phyloP scores from a whole-genome alignment of 2,888 invertebrate species.

The Drosophila austrosaltans region DNA sequence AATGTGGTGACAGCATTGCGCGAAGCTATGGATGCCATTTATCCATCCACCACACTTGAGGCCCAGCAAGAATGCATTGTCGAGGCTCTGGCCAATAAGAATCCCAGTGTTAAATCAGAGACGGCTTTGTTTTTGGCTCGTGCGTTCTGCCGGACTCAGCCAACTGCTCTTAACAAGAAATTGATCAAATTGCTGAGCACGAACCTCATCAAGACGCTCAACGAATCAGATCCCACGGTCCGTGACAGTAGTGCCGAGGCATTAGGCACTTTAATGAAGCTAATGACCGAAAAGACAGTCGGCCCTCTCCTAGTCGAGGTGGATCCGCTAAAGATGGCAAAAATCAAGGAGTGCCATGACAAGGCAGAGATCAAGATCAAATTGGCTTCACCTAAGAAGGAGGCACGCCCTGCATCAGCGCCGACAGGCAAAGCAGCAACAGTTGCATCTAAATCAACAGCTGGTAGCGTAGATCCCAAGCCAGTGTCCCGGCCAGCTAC shows the following conservation, averaged over 20 bases:
- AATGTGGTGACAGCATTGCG: slow-evolving; percentile 93
- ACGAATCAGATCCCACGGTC: slow-evolving; percentile 91
- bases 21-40: slow-evolving; percentile 96
- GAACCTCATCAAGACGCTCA: slow-evolving; percentile 88
- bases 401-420: slow-evolving; percentile 79
- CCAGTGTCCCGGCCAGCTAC: slow-evolving; percentile 80
- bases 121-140: slow-evolving; percentile 93
- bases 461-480: slow-evolving; percentile 77
- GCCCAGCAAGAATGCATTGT: slow-evolving; percentile 93
- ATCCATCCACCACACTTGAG: slow-evolving; percentile 91
- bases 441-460: slow-evolving; percentile 74
- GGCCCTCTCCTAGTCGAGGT: slow-evolving; percentile 93
- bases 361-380: slow-evolving; percentile 94
- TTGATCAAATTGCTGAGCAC: slow-evolving; percentile 92
- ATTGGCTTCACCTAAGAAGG: slow-evolving; percentile 86
- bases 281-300: slow-evolving; percentile 96
- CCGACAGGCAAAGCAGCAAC: slow-evolving; percentile 79
- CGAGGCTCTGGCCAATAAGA: slow-evolving; percentile 94
- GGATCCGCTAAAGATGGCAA: slow-evolving; percentile 95
- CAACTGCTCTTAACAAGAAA: slow-evolving; percentile 94
- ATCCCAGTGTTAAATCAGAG: slow-evolving; percentile 94
- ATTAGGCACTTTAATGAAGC: slow-evolving; percentile 95
- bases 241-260: slow-evolving; percentile 97
- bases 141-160: slow-evolving; percentile 91
- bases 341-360: slow-evolving; percentile 96